phyloP scores from a whole-genome alignment of 2,113 vertebrate species.

The Camelus bactrianus region DNA sequence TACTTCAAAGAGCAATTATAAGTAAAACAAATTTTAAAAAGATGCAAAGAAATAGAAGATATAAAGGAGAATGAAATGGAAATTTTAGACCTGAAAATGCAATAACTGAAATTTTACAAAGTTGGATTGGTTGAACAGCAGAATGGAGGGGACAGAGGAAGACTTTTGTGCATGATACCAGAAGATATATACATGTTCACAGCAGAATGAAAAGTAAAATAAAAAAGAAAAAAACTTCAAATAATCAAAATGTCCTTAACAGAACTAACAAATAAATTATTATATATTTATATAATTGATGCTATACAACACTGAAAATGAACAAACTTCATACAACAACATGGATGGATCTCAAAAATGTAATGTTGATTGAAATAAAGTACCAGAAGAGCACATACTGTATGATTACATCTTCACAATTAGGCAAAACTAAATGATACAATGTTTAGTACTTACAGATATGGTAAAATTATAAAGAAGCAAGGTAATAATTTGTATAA shows the following conservation, averaged over 20 bases:
- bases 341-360: not conserved
- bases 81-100: too few species aligned
- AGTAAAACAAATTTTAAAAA: too few species aligned
- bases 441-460: not conserved
- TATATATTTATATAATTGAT: not conserved
- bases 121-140: too few species aligned
- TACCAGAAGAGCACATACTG: not conserved
- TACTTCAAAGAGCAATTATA: too few species aligned
- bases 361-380: conserved; percentile 23
- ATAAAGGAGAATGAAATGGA: too few species aligned
- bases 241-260: not conserved
- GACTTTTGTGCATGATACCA: not conserved
- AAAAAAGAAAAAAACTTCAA: not conserved
- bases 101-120: too few species aligned
- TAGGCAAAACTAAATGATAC: not conserved
- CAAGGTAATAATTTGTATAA: not conserved
- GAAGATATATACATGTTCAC: not conserved
- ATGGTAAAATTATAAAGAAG: not conserved
- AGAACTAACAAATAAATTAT: not conserved
- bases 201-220: not conserved
- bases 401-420: not conserved
- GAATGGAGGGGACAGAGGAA: not conserved
- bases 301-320: not conserved
- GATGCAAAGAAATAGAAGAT: too few species aligned
- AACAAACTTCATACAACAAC: not conserved